Base-by-base conservation (phyloP, 2,113 vertebrate species). In the Edolisoma coerulescens region DNA sequence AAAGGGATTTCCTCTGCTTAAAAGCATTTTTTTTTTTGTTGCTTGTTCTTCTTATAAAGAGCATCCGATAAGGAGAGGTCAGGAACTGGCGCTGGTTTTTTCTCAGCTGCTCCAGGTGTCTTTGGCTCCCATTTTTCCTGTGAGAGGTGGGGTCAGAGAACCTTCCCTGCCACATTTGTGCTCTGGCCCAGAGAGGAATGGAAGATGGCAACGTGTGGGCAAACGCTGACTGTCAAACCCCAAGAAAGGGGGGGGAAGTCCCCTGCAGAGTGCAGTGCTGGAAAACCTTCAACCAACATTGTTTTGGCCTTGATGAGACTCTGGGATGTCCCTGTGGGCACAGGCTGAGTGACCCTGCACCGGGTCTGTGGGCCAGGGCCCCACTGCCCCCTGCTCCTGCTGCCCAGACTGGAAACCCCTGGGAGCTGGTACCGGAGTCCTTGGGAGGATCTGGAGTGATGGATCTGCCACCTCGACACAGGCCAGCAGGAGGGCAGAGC, bases 1-100 rank as follows among this genome's bases (percentile, higher is more conserved):
- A 81, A 90, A 90, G 30, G 27, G 63, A 74, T 94, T 85, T 94
- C 39, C 27, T 77, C 50, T 65, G 45, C 44, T 80, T 74, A 54
- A 77, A 88, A 7, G 8, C 15, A 30, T 10, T 28, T 35, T 84
- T 85, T 61, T 64, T 23, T 24, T 45, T 88, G 18, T 59, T 77
- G 17, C 17, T 59, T 68, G 10, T 47, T 93, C 14, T 47, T 86
- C 73, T 57, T 52, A 80, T 6, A 17, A 85, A 74, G 37, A 69
- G 12, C 71, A 44, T 44, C 39, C 63, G 56, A 41, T 50, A n/a
- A 42, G 50, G 47, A 89, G 42, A 73, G 54, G 22, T 9, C 5
- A 14, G 63, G 64, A 61, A 18, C 18, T 19, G 13, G 28, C 17
- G 65, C 13, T 56, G n/a, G 0, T 15, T 69, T 87, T 28, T 17